Evolutionary conservation across 2,888 invertebrate genomes (phyloP).

Genomic region (Cacoxenus indagator): DNA sequence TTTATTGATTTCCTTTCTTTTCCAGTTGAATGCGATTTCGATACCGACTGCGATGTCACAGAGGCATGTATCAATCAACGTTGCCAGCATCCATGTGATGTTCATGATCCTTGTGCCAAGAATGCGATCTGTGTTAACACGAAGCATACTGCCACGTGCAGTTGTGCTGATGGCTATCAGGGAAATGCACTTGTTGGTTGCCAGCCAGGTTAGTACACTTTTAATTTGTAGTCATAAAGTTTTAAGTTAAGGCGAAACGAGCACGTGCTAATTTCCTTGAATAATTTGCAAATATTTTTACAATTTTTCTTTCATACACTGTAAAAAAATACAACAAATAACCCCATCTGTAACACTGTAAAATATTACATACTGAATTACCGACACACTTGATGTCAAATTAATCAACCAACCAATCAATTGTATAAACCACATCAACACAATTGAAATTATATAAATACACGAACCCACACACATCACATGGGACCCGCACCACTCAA

Average conservation of each 20-base stretch:
- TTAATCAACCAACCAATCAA: neutral
- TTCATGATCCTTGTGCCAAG: slow-evolving; percentile 86
- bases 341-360: slow-evolving; percentile 37
- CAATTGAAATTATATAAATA: slow-evolving; percentile 25
- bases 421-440: slow-evolving; percentile 21
- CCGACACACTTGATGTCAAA: neutral
- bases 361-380: neutral
- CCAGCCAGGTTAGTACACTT: slow-evolving; percentile 76
- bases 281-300: slow-evolving; percentile 49
- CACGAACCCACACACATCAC: slow-evolving; percentile 9
- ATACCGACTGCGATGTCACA: slow-evolving; percentile 87
- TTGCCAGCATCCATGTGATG: slow-evolving; percentile 89
- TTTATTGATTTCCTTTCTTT: neutral
- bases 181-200: slow-evolving; percentile 89
- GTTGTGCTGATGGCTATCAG: slow-evolving; percentile 87
- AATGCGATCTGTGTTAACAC: slow-evolving; percentile 90
- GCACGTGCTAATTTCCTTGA: neutral
- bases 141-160: slow-evolving; percentile 88
- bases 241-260: slow-evolving; percentile 27
- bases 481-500: slow-evolving; percentile 13
- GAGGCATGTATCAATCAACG: slow-evolving; percentile 88
- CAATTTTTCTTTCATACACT: slow-evolving; percentile 58
- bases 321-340: slow-evolving; percentile 53
- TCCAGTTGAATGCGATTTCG: slow-evolving; percentile 87
- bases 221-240: slow-evolving; percentile 39